Percentiles rank a stretch among this genome's conserved stretches.
phyloP scores from a whole-genome alignment of 64 coral and sea anemone genomes.

The Anthopleura sola region DNA sequence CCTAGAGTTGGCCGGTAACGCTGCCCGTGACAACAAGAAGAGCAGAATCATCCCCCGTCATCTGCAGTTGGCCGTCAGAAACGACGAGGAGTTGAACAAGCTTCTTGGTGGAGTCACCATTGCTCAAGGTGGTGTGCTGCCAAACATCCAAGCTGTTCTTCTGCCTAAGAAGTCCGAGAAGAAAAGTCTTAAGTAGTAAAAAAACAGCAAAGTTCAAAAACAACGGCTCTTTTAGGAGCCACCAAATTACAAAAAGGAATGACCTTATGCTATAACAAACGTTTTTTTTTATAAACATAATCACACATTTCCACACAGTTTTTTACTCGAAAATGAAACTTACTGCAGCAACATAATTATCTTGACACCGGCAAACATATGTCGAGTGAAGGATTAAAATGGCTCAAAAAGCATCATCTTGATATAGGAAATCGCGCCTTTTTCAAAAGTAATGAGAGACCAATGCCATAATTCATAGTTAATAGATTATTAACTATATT shows the following conservation, averaged over 20 bases:
- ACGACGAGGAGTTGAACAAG: constrained; percentile 25
- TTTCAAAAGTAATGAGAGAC: too few relatives aligned
- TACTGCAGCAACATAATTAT: too few relatives aligned
- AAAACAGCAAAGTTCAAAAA: background rate
- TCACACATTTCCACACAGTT: too few relatives aligned
- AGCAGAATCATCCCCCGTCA: constrained; percentile 17
- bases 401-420: too few relatives aligned
- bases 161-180: constrained; percentile 15
- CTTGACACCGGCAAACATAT: too few relatives aligned
- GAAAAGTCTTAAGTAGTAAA: background rate
- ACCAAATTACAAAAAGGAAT: background rate
- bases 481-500: too few relatives aligned
- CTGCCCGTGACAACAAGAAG: constrained; percentile 24
- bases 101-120: constrained; percentile 20
- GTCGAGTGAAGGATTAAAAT: too few relatives aligned
- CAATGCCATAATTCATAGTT: too few relatives aligned
- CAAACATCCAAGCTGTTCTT: constrained; percentile 13
- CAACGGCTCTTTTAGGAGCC: constrained; percentile 28
- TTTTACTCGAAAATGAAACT: too few relatives aligned
- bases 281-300: too few relatives aligned
- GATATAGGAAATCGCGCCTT: too few relatives aligned
- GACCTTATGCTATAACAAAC: background rate
- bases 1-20: constrained; percentile 15
- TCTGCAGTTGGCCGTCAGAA: constrained; percentile 17
- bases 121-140: constrained; percentile 14